Base-by-base conservation (phyloP, 1,140 invertebrate genomes). In the Heterodera carotae region DNA sequence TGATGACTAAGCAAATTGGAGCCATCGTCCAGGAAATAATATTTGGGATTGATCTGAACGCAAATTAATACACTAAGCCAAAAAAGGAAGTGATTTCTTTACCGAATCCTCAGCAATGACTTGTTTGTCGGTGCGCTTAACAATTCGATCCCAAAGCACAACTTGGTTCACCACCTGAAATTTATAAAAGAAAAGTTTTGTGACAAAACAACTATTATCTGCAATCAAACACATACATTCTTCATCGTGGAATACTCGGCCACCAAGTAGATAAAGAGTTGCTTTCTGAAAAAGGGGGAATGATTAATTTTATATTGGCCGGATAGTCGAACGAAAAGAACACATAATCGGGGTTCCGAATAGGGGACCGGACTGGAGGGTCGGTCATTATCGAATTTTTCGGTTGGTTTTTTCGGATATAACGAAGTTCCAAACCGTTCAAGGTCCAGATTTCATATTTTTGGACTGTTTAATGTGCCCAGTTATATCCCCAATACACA, bases 11-110 rank as follows among this genome's bases (percentile, higher is more conserved):
- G 76, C 18, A 99, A 90, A 87, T 96, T 95, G 90, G 95, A 94
- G 67, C 96, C 96, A 91, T 98, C 97, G 91, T 99, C 97, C 93
- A 95, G 97, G 89, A 99, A 98, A 88, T 99, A 99, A 90, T 99
- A 99, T 88, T 99, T 98, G 3, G 94, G 95, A 15, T 84, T 69
- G 31, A 81, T 81, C 36, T 74, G 36, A 43, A 43, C n/a, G n/a
- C n/a, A 43, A 43, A 43, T 43, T 6, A 43, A 43, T 8, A 43
- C 12, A 12, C 6, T 43, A 6, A 43, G 2, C 2, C 1, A 53
- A 56, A 33, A n/a, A n/a, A 25, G n/a, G 29, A 22, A 5, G n/a
- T 22, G n/a, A 1, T 34, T 68, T 43, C 4, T 97, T 94, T 90
- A 96, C 92, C 87, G 94, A 95, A 88, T 94, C 94, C 81, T 95